phyloP scores from a whole-genome alignment of 1,140 invertebrate genomes.

The Galleria mellonella region DNA sequence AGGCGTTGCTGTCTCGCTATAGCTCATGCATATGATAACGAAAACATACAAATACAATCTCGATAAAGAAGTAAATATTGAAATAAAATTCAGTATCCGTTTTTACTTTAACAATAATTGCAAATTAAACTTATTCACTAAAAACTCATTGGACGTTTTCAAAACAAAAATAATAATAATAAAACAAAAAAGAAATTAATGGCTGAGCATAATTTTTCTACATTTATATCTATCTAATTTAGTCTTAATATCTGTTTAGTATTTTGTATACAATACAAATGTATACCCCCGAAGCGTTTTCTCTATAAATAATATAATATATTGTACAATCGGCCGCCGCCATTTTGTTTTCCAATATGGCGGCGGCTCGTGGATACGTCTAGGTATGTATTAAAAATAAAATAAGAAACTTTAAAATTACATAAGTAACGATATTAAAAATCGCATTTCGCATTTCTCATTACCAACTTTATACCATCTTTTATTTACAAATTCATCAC shows the following conservation, averaged over 20 bases:
- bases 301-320: constrained; percentile 36
- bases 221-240: constrained; percentile 51
- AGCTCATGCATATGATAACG: too few species aligned
- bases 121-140: constrained; percentile 4
- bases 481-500: constrained; percentile 48
- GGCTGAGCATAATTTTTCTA: constrained; percentile 52
- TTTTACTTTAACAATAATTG: constrained; percentile 2
- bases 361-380: background rate
- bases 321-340: constrained; percentile 13
- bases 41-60: too few species aligned
- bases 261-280: constrained; percentile 36
- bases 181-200: constrained; percentile 18
- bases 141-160: constrained; percentile 28
- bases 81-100: background rate
- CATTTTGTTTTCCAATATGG: constrained; percentile 3
- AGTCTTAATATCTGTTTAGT: constrained; percentile 26
- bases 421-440: constrained; percentile 24
- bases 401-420: constrained; percentile 7
- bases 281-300: constrained; percentile 48
- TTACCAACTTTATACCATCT: constrained; percentile 21
- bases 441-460: constrained; percentile 17
- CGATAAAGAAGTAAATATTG: too few species aligned
- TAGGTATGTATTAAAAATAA: background rate
- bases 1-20: too few species aligned
- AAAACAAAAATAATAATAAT: constrained; percentile 26